Evolutionary conservation across 2,113 vertebrate genomes (phyloP), one percentile per base, ranked within the genome.

Genomic region (Grus americana): DNA sequence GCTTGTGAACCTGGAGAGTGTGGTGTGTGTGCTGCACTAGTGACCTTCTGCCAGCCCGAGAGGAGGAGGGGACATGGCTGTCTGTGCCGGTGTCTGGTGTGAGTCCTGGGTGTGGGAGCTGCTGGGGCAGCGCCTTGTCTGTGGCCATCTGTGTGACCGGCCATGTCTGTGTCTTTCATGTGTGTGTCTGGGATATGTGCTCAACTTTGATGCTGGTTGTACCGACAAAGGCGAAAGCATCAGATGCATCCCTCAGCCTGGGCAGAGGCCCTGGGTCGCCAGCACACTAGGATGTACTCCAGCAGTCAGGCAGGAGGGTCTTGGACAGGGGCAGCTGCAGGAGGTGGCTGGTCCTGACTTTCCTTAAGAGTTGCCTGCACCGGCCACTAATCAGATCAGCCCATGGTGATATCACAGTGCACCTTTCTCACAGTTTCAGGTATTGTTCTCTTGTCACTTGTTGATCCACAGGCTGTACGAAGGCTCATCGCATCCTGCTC

Each of bases 201-300:
- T 36, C 24, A 63, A 4, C 20, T 44, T 49, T 1, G 1, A 22
- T 58, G 12, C 50, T 46, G 21, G 12, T 38, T 52, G 27, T 59
- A 65, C 27, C 4, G 79, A 18, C 7, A 52, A 38, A 66, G 10
- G 19, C 4, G 11, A 66, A 52, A 85, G 19, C 0, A 1, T 5
- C 23, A 72, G 36, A 3, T 1, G 0, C 0, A 0, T 29, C 19
- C 12, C 32, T 58, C 58, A 38, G 18, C 32, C 15, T 23, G 30
- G 6, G 36, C 32, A 72, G 27, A 79, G 24, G 44, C 36, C n/a
- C 4, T 2, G 0, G 10, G 17, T 65, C 12, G 17, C 15, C 3
- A 1, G 22, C 9, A 5, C 21, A 72, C 12, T 34, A 16, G 11
- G 20, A 34, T 80, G 29, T 23, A 15, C 23, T 73, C 13, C 67